These are phyloP conservation scores for Ellobius talpinus DNA, from an alignment of 2,113 vertebrate species.

Conservation along the genomic window DNA sequence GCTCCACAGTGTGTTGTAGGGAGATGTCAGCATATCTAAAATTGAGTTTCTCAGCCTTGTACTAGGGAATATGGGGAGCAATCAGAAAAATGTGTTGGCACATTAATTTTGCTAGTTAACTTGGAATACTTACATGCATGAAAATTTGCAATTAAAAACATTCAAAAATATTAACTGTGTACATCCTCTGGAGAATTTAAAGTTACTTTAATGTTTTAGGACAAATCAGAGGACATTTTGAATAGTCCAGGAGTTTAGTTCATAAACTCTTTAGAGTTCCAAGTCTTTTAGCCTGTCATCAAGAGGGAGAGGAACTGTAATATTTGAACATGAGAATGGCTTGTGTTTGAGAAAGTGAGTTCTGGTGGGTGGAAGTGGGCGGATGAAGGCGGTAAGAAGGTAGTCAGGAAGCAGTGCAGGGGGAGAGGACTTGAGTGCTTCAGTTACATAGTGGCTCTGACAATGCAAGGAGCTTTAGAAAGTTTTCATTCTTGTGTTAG, in stretches of 20 bases:
- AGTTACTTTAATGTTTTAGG: conserved; percentile 15
- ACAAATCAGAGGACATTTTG: conserved; percentile 37
- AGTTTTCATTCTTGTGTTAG: conserved; percentile 49
- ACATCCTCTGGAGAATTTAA: not conserved
- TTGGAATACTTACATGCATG: not conserved
- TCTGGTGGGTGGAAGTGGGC: not conserved
- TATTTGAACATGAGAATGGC: not conserved
- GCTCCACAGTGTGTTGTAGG: not conserved
- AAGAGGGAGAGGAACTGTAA: not conserved
- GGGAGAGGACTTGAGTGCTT: conserved; percentile 6
- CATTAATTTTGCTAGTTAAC: conserved; percentile 53
- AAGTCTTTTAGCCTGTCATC: not conserved
- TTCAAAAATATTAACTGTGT: not conserved
- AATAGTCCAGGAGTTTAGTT: conserved; percentile 40
- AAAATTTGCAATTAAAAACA: conserved; percentile 22
- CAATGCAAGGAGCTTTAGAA: conserved; percentile 48
- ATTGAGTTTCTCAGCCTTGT: not conserved
- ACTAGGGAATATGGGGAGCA: not conserved
- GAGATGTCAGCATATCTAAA: conserved; percentile 38
- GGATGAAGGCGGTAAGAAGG: not conserved
- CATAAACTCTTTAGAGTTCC: conserved; percentile 16
- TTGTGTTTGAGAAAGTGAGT: conserved; percentile 10
- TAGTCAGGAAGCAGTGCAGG: not conserved
- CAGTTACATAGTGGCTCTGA: not conserved
- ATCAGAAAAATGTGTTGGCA: not conserved